These are phyloP conservation scores for Apamea crenata DNA, from an alignment of 2,888 invertebrate species.

Conservation along the genomic window DNA sequence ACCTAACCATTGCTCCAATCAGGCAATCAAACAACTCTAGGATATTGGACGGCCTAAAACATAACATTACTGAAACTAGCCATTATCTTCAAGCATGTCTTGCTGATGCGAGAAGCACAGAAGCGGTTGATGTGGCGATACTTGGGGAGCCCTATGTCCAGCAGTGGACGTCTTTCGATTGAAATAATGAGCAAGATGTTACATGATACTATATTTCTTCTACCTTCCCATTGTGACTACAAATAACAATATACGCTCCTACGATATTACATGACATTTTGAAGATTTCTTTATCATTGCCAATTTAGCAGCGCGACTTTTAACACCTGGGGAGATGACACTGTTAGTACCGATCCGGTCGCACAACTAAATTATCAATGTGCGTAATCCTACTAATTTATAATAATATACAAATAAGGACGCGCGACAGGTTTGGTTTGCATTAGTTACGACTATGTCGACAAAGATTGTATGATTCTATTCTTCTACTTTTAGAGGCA, in stretches of 20 bases:
- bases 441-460: neutral
- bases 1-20: neutral
- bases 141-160: neutral
- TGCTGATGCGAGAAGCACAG: neutral
- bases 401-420: neutral
- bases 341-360: too few relatives aligned
- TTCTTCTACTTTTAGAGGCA: neutral
- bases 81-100: neutral
- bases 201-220: conserved; percentile 17
- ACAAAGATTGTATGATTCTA: neutral
- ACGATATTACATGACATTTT: conserved; percentile 27
- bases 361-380: neutral
- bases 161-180: neutral
- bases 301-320: neutral
- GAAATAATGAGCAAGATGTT: neutral
- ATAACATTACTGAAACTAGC: neutral
- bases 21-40: conserved; percentile 1
- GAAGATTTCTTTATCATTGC: neutral
- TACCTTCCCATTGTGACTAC: conserved; percentile 11
- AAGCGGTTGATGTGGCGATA: neutral
- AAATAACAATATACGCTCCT: conserved; percentile 47
- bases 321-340: neutral
- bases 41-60: neutral
- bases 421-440: conserved; percentile 2
- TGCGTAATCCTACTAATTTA: neutral